These are phyloP conservation scores for Ditylenchus dipsaci DNA, from an alignment of 1,140 invertebrate genomes.

Conservation along the genomic window DNA sequence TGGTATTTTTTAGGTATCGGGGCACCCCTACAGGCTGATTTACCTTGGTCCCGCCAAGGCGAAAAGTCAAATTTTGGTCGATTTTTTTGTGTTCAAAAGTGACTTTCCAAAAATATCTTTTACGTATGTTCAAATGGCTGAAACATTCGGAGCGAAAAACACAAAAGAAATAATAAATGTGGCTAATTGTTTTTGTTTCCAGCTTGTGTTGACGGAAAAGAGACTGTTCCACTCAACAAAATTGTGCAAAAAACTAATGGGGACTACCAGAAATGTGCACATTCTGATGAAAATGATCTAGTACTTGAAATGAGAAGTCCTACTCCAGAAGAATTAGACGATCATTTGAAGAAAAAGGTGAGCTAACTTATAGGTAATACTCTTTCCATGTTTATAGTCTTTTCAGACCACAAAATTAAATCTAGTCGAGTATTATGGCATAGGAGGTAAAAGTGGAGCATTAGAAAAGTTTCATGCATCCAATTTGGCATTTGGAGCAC, in stretches of 20 bases:
- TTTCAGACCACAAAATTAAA: slow-evolving; percentile 24
- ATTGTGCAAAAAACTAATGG: slow-evolving; percentile 22
- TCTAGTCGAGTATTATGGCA: slow-evolving; percentile 25
- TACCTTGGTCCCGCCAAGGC: too few species aligned
- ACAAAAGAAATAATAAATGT: too few species aligned
- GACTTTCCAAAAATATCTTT: too few species aligned
- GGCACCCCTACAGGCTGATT: too few species aligned
- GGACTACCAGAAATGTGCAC: slow-evolving; percentile 26
- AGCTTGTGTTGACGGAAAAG: slow-evolving; percentile 27
- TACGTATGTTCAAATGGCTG: too few species aligned
- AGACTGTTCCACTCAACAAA: slow-evolving; percentile 30
- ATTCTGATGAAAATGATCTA: background rate
- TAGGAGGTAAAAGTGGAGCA: slow-evolving; percentile 5
- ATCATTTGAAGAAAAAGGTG: slow-evolving; percentile 29
- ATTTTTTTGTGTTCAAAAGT: too few species aligned
- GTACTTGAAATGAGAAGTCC: slow-evolving; percentile 21
- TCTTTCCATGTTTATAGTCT: background rate
- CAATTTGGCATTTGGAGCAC: background rate
- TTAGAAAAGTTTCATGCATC: background rate
- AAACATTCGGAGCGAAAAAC: too few species aligned
- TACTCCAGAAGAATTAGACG: slow-evolving; percentile 23
- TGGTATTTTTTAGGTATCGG: too few species aligned
- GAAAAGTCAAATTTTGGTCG: too few species aligned
- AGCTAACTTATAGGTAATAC: background rate
- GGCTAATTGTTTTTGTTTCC: too few species aligned